phyloP scores from a whole-genome alignment of 2,113 vertebrate species.

The Platysteira castanea region DNA sequence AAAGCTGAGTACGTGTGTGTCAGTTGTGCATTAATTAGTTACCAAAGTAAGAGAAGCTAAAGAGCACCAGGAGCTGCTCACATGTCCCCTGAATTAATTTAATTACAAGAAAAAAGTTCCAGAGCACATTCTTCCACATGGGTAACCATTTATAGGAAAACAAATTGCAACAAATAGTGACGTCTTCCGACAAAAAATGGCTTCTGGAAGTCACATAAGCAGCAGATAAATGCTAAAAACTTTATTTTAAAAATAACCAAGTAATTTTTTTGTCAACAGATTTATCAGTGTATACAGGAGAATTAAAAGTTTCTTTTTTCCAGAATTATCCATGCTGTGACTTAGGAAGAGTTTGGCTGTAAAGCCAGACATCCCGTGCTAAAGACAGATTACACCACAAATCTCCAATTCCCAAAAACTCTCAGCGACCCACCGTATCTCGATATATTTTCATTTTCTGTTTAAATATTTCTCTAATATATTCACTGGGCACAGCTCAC shows the following conservation, averaged over 20 bases:
- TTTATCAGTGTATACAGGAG: background rate
- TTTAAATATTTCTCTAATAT: background rate
- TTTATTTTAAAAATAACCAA: background rate
- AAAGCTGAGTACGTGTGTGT: conserved; percentile 15
- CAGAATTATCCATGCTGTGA: background rate
- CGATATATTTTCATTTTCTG: background rate
- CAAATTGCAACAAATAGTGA: background rate
- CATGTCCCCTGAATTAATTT: conserved; percentile 17
- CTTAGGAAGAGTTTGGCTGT: background rate
- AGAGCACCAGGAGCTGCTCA: conserved; percentile 10
- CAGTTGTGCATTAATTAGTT: conserved; percentile 61
- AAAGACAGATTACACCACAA: background rate
- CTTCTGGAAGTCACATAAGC: background rate
- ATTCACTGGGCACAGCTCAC: background rate
- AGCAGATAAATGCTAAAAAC: background rate
- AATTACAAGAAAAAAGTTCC: conserved; percentile 3
- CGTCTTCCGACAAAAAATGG: background rate
- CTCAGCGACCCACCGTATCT: too few species aligned
- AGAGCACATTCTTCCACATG: background rate
- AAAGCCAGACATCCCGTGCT: background rate
- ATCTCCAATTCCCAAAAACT: background rate
- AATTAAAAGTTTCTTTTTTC: background rate
- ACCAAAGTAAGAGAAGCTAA: conserved; percentile 33
- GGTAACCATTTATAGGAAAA: background rate
- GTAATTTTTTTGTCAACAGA: background rate